These are phyloP conservation scores for Dione vanillae DNA, from an alignment of 2,888 invertebrate genomes.

Conservation along the genomic window DNA sequence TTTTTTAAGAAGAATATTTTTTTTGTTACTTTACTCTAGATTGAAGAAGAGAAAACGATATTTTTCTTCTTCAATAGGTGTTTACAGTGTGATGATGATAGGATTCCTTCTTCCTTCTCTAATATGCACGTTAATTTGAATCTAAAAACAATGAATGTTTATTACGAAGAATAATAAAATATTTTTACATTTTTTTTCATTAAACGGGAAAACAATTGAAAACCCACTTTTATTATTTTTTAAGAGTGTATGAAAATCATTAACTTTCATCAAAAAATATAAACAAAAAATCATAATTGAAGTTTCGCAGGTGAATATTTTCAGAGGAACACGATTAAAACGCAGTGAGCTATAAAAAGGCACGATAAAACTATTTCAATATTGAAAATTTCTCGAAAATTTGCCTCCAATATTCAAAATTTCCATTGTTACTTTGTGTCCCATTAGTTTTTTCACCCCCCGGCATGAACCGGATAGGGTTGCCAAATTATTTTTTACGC, in stretches of 20 bases:
- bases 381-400: constrained; percentile 38
- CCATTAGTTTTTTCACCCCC: constrained; percentile 44
- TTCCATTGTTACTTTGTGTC: constrained; percentile 41
- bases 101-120: neutral
- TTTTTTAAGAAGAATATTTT: too few relatives aligned
- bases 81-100: too few relatives aligned
- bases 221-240: neutral
- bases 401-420: constrained; percentile 38
- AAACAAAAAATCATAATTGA: constrained; percentile 7
- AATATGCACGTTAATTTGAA: too few relatives aligned
- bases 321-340: constrained; percentile 17
- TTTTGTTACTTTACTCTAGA: too few relatives aligned
- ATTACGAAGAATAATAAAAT: too few relatives aligned
- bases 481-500: neutral
- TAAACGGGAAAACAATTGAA: neutral
- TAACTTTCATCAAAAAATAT: neutral
- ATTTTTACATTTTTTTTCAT: neutral
- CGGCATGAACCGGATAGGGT: constrained; percentile 10
- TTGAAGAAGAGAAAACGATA: too few relatives aligned
- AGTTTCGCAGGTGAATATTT: constrained; percentile 13
- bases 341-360: constrained; percentile 13
- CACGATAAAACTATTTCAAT: constrained; percentile 37
- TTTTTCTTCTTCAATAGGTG: too few relatives aligned
- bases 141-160: too few relatives aligned
- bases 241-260: neutral